phyloP scores from a whole-genome alignment of 1,140 invertebrate species.

The Luehdorfia chinensis region DNA sequence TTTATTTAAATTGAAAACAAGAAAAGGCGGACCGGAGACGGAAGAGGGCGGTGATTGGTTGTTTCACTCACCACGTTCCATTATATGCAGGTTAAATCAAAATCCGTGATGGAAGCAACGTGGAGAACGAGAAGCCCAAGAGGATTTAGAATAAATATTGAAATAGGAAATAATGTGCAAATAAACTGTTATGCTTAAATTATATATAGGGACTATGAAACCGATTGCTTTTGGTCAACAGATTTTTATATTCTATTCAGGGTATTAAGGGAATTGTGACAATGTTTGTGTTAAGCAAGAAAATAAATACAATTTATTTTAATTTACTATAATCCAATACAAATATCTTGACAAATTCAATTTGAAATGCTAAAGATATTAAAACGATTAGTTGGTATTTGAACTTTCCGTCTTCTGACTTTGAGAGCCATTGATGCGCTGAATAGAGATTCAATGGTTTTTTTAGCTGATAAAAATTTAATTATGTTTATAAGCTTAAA shows the following conservation, averaged over 20 bases:
- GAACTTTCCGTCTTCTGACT: not conserved
- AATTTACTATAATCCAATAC: too few species aligned
- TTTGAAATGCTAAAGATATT: not conserved
- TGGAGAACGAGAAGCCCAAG: not conserved
- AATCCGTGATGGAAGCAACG: conserved; percentile 49
- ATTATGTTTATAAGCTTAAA: conserved; percentile 27
- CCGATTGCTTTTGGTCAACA: not conserved
- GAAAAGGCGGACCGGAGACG: conserved; percentile 37
- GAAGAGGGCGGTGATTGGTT: conserved; percentile 61
- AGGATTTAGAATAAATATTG: conserved; percentile 1
- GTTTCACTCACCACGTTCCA: conserved; percentile 59
- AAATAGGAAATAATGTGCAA: conserved; percentile 16
- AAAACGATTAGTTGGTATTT: not conserved
- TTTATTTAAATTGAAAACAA: conserved; percentile 34
- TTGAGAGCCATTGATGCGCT: not conserved
- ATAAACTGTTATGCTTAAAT: conserved; percentile 11
- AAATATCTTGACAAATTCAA: conserved; percentile 19
- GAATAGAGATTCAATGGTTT: not conserved
- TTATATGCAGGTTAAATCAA: conserved; percentile 73
- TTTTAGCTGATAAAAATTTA: not conserved
- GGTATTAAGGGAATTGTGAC: conserved; percentile 9
- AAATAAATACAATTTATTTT: too few species aligned
- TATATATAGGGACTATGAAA: not conserved
- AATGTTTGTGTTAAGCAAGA: conserved; percentile 19
- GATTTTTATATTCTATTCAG: conserved; percentile 13